Evolutionary conservation across 2,113 vertebrate genomes (phyloP).

Genomic region (Sinocyclocheilus rhinocerous): DNA sequence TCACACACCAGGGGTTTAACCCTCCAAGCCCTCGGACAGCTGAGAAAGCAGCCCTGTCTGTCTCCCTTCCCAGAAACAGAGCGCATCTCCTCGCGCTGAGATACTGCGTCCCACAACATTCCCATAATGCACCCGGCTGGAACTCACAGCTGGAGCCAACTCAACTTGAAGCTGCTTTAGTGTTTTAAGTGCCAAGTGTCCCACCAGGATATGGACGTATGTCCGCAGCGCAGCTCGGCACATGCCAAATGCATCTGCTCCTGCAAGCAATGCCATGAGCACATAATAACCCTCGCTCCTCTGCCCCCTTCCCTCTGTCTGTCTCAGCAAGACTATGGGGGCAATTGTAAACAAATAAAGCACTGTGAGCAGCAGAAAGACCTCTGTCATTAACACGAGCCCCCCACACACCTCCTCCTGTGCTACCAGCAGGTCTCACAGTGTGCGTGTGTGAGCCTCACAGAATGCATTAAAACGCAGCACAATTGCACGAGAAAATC

Average conservation of each 20-base stretch:
- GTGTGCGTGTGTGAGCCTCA: conserved; percentile 41
- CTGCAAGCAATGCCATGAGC: conserved; percentile 67
- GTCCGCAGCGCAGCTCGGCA: conserved; percentile 65
- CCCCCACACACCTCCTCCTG: conserved; percentile 50
- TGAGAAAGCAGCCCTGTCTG: conserved; percentile 72
- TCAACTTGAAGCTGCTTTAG: not conserved
- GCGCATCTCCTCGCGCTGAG: conserved; percentile 65
- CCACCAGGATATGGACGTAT: conserved; percentile 58
- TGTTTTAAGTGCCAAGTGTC: conserved; percentile 19
- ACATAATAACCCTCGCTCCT: conserved; percentile 65
- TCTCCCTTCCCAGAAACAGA: conserved; percentile 57
- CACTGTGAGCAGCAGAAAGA: conserved; percentile 74
- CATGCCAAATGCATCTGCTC: conserved; percentile 62
- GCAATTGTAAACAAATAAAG: conserved; percentile 71
- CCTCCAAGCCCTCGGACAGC: conserved; percentile 72
- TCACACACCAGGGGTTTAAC: conserved; percentile 68
- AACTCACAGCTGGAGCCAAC: conserved; percentile 10
- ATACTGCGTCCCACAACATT: conserved; percentile 62
- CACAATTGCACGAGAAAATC: not conserved
- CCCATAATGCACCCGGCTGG: conserved; percentile 50
- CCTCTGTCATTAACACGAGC: conserved; percentile 71
- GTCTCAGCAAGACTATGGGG: conserved; percentile 54
- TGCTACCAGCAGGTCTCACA: conserved; percentile 60
- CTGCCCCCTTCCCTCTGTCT: conserved; percentile 38
- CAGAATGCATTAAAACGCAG: conserved; percentile 14